Evolutionary conservation across 2,888 invertebrate genomes (phyloP), one percentile per base, ranked within the genome.

Genomic region (Timandra comae): DNA sequence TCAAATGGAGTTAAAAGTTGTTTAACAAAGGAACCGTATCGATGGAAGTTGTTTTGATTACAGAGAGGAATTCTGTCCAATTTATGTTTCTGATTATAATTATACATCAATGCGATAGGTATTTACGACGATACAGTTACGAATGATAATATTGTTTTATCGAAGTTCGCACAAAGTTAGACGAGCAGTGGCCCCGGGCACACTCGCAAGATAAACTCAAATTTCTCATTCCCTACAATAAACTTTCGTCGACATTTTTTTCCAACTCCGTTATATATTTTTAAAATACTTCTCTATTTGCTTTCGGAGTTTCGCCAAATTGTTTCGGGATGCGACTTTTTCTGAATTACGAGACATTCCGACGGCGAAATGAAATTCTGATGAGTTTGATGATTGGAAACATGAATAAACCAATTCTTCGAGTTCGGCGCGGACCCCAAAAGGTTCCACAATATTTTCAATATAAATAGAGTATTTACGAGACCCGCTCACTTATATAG

Each of bases 131-230:
- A 53, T 53, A 51, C 50, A 46, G 45, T 51, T 5, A 53, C 49
- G 54, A 68, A 67, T 62, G 68, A 72, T 73, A 75, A 76, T 74
- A 70, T 72, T 77, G 67, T 73, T 72, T 60, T 49, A 62, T 57
- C 56, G 46, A 62, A 75, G 63, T 71, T 66, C 42, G 31, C 6
- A 59, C 49, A 51, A 64, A 73, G 66, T 71, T 63, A 57, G 48
- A 7, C 47, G 46, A 38, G 47, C 34, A 45, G 35, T 52, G 46
- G 44, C 42, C 47, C 46, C 52, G 48, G 46, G 49, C 55, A 46
- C 49, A 56, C 54, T 55, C 59, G 55, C 52, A 67, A 73, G 64
- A 72, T 64, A 73, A 75, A 76, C 75, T 65, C 56, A 43, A 56
- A 68, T 70, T 63, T 63, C 61, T 63, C 64, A 56, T 63, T 56